Evolutionary conservation across 2,113 vertebrate species (phyloP).

Genomic region (Percina caprodes): DNA sequence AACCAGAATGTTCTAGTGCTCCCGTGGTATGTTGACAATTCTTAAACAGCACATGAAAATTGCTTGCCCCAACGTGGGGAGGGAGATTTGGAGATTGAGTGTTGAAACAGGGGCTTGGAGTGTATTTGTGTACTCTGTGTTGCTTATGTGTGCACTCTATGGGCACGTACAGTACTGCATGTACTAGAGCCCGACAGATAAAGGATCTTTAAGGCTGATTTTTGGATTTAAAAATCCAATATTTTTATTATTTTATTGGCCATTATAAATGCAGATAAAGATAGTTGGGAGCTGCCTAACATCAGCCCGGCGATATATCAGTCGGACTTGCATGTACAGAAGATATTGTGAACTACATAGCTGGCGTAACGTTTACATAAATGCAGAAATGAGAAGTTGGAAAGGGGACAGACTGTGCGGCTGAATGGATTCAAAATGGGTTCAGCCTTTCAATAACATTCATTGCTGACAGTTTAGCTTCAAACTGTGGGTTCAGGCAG

Average conservation of each 20-base stretch:
- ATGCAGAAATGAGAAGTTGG: slow-evolving; percentile 48
- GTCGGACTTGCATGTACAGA: neutral
- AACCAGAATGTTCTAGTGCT: slow-evolving; percentile 54
- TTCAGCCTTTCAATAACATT: slow-evolving; percentile 42
- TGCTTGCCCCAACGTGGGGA: slow-evolving; percentile 28
- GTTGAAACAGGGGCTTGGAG: neutral
- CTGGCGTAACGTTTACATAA: slow-evolving; percentile 38
- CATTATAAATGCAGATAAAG: no score
- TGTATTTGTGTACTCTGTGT: slow-evolving; percentile 3
- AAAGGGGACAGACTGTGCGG: slow-evolving; percentile 13
- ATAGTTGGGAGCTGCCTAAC: no score
- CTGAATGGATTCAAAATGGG: slow-evolving; percentile 29
- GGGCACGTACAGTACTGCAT: neutral
- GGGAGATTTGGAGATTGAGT: slow-evolving; percentile 32
- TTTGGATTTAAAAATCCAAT: no score
- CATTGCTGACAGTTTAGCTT: slow-evolving; percentile 43
- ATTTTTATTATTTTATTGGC: no score
- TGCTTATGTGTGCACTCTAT: slow-evolving; percentile 8
- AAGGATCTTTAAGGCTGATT: no score
- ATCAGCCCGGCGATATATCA: no score
- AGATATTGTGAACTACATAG: neutral
- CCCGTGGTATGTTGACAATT: slow-evolving; percentile 64
- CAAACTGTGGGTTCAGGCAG: slow-evolving; percentile 51
- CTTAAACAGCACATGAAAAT: slow-evolving; percentile 45
- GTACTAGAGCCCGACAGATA: neutral